A percentile compares a stretch with the other conserved stretches of the same genome.
Evolutionary conservation across 2,113 vertebrate genomes (phyloP).

Genomic region (Tonatia bakeri): DNA sequence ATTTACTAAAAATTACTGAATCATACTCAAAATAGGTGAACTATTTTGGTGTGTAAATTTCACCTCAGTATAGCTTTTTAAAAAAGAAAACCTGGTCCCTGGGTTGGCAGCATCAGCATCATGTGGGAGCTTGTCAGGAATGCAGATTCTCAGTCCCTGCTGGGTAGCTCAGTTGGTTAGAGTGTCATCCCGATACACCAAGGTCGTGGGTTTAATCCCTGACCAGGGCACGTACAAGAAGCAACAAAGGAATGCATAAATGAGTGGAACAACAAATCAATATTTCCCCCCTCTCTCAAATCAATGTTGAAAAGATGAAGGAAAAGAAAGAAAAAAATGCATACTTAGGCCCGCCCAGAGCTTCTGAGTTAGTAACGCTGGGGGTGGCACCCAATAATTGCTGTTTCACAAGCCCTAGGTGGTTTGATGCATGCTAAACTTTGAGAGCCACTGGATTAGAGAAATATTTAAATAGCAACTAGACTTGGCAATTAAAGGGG

Average conservation of each 20-base stretch:
- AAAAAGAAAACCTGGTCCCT: not conserved
- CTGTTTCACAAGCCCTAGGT: not conserved
- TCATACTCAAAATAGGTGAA: not conserved
- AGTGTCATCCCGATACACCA: too few relatives aligned
- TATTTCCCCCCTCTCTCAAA: too few relatives aligned
- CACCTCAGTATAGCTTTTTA: not conserved
- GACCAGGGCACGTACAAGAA: too few relatives aligned
- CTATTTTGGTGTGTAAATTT: not conserved
- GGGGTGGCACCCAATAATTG: not conserved
- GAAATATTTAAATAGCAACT: not conserved
- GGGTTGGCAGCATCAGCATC: not conserved
- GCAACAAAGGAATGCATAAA: too few relatives aligned
- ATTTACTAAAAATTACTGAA: not conserved
- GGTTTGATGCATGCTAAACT: not conserved
- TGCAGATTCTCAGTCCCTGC: not conserved
- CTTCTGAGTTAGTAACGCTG: not conserved
- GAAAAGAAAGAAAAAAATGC: not conserved
- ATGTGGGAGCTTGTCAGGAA: not conserved
- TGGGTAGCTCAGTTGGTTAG: too few relatives aligned
- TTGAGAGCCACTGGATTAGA: not conserved
- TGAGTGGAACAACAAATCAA: too few relatives aligned
- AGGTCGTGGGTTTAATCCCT: too few relatives aligned
- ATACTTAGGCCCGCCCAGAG: not conserved
- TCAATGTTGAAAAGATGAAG: too few relatives aligned
- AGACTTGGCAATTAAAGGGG: not conserved